phyloP scores from a whole-genome alignment of 2,888 invertebrate genomes.

The Sphinx pinastri region DNA sequence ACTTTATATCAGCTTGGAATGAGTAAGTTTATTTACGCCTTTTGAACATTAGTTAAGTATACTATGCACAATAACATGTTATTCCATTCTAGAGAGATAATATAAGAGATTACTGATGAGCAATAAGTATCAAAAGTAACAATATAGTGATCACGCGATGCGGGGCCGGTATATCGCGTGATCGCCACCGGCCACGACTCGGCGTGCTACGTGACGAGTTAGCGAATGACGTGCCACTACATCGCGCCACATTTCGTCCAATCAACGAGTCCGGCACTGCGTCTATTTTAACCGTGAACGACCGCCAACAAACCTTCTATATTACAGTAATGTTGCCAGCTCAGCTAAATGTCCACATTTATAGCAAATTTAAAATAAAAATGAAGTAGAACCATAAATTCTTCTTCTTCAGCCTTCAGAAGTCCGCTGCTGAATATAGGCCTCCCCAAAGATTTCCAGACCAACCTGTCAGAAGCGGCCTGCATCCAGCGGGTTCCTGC shows the following conservation, averaged over 20 bases:
- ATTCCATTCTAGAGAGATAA: neutral
- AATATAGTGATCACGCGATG: conserved; percentile 24
- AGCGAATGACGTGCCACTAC: conserved; percentile 66
- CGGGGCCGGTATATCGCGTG: conserved; percentile 27
- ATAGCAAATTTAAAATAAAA: neutral
- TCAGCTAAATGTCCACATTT: neutral
- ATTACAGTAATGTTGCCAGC: conserved; percentile 15
- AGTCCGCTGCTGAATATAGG: too few relatives aligned
- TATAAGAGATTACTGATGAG: neutral
- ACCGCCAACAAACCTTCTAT: conserved; percentile 11
- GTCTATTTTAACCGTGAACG: conserved; percentile 27
- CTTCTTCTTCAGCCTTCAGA: too few relatives aligned
- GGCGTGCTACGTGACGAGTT: conserved; percentile 48
- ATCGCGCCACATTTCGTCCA: conserved; percentile 77
- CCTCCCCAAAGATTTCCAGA: too few relatives aligned
- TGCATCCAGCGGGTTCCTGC: too few relatives aligned
- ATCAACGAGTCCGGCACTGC: conserved; percentile 52
- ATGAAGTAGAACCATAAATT: too few relatives aligned
- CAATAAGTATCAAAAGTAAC: conserved; percentile 10
- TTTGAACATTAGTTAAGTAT: too few relatives aligned
- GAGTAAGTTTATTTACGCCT: too few relatives aligned
- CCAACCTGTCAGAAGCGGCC: too few relatives aligned
- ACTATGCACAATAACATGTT: neutral
- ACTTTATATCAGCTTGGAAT: too few relatives aligned
- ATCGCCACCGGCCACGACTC: conserved; percentile 33